phyloP scores from a whole-genome alignment of 2,888 invertebrate species.

The Lasioglossum oenotherae region DNA sequence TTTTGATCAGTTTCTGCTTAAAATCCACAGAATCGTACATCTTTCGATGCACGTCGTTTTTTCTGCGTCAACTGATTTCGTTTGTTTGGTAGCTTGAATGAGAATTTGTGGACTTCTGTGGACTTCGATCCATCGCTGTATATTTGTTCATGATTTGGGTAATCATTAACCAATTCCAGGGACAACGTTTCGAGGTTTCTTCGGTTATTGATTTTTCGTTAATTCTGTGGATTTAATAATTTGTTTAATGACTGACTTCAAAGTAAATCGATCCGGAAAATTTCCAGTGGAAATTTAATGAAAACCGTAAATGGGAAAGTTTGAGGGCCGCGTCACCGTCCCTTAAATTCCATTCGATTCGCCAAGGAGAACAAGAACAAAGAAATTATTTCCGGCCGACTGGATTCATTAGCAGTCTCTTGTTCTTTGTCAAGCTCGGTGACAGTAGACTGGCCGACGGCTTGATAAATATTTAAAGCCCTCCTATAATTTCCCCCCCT shows the following conservation, averaged over 20 bases:
- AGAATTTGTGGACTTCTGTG: too few relatives aligned
- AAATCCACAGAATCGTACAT: too few relatives aligned
- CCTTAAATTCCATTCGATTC: constrained; percentile 39
- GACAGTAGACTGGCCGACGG: constrained; percentile 37
- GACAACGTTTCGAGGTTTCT: too few relatives aligned
- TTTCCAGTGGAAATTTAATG: constrained; percentile 26
- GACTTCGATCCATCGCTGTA: too few relatives aligned
- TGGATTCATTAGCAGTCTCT: constrained; percentile 63
- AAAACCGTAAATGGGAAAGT: constrained; percentile 44
- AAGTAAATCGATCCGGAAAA: constrained; percentile 15
- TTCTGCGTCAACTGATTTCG: too few relatives aligned
- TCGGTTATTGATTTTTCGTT: too few relatives aligned
- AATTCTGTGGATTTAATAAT: not conserved
- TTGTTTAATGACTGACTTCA: constrained; percentile 6
- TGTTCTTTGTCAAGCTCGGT: constrained; percentile 59
- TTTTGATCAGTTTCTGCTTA: too few relatives aligned
- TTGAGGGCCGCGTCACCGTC: constrained; percentile 19
- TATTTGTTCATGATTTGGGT: too few relatives aligned
- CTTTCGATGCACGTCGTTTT: too few relatives aligned
- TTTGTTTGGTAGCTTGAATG: too few relatives aligned
- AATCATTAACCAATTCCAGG: too few relatives aligned
- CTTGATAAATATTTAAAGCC: constrained; percentile 69
- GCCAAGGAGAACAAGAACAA: constrained; percentile 20
- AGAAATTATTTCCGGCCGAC: constrained; percentile 37
- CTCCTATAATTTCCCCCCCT: constrained; percentile 56